phyloP scores from a whole-genome alignment of 2,113 vertebrate genomes.

The Cynopterus brachyotis region DNA sequence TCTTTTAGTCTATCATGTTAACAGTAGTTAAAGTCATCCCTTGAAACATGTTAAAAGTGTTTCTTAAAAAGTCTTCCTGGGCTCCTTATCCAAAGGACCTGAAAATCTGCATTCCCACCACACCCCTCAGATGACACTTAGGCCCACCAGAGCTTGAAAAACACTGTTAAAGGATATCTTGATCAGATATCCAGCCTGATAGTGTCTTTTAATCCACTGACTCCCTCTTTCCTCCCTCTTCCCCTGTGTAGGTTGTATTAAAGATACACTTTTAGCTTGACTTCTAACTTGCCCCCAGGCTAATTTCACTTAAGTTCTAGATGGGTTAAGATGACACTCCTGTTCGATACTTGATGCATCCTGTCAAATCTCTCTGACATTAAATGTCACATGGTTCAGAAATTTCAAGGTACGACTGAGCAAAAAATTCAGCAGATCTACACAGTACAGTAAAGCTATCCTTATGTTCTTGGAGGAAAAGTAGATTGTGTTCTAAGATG shows the following conservation, averaged over 20 bases:
- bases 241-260: not conserved
- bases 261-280: constrained; percentile 48
- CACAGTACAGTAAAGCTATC: not conserved
- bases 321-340: constrained; percentile 38
- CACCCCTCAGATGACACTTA: not conserved
- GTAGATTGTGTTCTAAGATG: not conserved
- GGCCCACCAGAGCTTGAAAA: not conserved
- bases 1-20: not conserved
- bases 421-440: not conserved
- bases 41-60: not conserved
- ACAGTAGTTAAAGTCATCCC: not conserved
- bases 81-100: not conserved
- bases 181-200: not conserved
- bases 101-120: not conserved
- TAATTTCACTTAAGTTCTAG: constrained; percentile 48
- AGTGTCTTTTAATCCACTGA: constrained; percentile 8
- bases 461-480: not conserved
- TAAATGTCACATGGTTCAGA: constrained; percentile 31
- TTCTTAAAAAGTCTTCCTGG: not conserved
- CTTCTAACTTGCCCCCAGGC: constrained; percentile 48
- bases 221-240: not conserved
- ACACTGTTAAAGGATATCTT: not conserved
- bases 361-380: constrained; percentile 33
- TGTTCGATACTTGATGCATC: constrained; percentile 23
- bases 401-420: constrained; percentile 38